Evolutionary conservation across 1,140 invertebrate genomes (phyloP).

Genomic region (Drosophila navojoa): DNA sequence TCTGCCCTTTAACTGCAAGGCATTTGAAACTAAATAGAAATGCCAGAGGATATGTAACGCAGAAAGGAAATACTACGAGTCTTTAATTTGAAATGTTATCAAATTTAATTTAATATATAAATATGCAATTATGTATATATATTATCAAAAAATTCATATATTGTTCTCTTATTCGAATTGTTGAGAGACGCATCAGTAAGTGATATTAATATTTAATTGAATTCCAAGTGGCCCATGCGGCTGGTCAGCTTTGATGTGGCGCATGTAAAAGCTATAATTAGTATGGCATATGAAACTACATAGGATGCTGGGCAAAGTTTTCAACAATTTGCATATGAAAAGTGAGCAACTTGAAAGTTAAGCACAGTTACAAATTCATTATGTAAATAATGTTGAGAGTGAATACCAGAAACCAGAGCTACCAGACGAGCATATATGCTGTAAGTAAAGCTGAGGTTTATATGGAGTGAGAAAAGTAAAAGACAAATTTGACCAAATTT

Average conservation of each 20-base stretch:
- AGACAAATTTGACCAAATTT: too few relatives aligned
- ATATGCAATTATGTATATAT: too few relatives aligned
- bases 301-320: constrained; percentile 3
- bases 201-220: constrained; percentile 17
- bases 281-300: not conserved
- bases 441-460: too few relatives aligned
- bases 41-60: too few relatives aligned
- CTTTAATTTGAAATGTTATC: too few relatives aligned
- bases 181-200: not conserved
- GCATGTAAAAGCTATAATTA: constrained; percentile 10
- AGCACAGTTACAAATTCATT: not conserved
- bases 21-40: too few relatives aligned
- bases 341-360: constrained; percentile 4
- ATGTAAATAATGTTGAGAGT: not conserved
- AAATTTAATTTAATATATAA: too few relatives aligned
- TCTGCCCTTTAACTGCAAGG: too few relatives aligned
- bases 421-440: not conserved
- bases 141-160: too few relatives aligned
- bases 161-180: too few relatives aligned
- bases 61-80: too few relatives aligned
- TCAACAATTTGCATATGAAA: constrained; percentile 11
- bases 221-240: not conserved
- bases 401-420: not conserved
- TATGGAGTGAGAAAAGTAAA: too few relatives aligned
- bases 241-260: not conserved